Percentiles rank a stretch among this genome's conserved stretches.
Evolutionary conservation across 2,113 vertebrate genomes (phyloP).

Genomic region (Hiodon alosoides): DNA sequence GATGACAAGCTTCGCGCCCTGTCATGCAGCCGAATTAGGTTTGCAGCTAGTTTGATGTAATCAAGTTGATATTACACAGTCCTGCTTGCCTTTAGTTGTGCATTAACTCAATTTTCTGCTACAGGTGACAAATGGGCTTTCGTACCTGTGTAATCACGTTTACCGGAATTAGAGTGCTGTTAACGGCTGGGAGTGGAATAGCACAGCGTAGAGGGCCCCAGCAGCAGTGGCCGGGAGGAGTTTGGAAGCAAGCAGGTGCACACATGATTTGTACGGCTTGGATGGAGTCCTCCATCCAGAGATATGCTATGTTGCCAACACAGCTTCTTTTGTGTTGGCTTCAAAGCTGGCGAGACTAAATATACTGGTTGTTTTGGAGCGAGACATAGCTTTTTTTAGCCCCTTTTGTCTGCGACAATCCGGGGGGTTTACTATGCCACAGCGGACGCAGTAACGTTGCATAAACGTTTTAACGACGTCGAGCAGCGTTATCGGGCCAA

Average conservation of each 20-base stretch:
- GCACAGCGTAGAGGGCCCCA: slow-evolving; percentile 51
- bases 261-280: slow-evolving; percentile 61
- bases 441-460: no score
- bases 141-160: slow-evolving; percentile 92
- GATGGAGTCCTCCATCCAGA: slow-evolving; percentile 52
- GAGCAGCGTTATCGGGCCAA: not conserved
- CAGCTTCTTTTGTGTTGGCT: slow-evolving; percentile 54
- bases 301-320: slow-evolving; percentile 64
- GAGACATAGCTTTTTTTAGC: slow-evolving; percentile 26
- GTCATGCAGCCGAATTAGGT: slow-evolving; percentile 99
- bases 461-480: no score
- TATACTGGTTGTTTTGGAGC: slow-evolving; percentile 47
- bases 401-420: not conserved
- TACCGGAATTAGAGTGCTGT: slow-evolving; percentile 81
- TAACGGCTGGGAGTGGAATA: slow-evolving; percentile 79
- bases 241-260: slow-evolving; percentile 60
- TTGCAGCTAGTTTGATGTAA: slow-evolving; percentile 97
- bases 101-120: slow-evolving; percentile 93
- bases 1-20: slow-evolving; percentile 96
- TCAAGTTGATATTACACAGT: slow-evolving; percentile 98
- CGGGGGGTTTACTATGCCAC: no score
- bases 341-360: slow-evolving; percentile 55
- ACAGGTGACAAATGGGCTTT: slow-evolving; percentile 92
- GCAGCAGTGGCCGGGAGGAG: slow-evolving; percentile 46
- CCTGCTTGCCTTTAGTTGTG: slow-evolving; percentile 91